These are phyloP conservation scores for Leucozona laternaria DNA, from an alignment of 2,888 invertebrate species.

Conservation along the genomic window DNA sequence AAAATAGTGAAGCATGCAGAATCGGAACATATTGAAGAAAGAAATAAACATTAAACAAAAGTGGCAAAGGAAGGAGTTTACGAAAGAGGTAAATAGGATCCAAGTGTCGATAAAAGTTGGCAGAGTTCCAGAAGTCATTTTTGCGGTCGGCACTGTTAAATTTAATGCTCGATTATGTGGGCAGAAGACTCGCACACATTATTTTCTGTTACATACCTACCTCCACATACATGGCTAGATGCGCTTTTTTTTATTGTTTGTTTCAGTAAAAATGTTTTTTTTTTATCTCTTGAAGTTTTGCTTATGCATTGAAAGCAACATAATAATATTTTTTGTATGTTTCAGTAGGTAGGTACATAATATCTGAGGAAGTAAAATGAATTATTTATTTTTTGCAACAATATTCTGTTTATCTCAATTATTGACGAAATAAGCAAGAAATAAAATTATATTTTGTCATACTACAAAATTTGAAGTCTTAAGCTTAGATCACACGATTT, in stretches of 20 bases:
- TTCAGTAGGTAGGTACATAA: background rate
- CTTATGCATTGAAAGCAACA: background rate
- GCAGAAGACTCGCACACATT: background rate
- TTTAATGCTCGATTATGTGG: constrained; percentile 48
- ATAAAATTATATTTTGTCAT: too few species aligned
- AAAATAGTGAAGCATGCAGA: constrained; percentile 51
- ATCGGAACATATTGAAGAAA: constrained; percentile 46
- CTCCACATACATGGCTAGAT: background rate
- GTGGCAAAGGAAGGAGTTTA: constrained; percentile 15
- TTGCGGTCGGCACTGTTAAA: constrained; percentile 57
- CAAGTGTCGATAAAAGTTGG: constrained; percentile 59
- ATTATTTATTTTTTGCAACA: too few species aligned
- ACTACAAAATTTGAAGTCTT: too few species aligned
- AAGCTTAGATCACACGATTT: too few species aligned
- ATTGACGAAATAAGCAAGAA: too few species aligned
- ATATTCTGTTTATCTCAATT: too few species aligned
- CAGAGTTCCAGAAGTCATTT: constrained; percentile 59
- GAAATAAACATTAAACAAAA: constrained; percentile 41
- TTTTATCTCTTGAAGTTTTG: background rate
- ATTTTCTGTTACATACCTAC: background rate
- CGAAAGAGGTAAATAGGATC: constrained; percentile 45
- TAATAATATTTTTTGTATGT: background rate
- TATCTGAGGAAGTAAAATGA: background rate
- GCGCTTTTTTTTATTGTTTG: constrained; percentile 9
- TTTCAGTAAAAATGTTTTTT: background rate